These are phyloP conservation scores for Drosophila engyochracea DNA, from an alignment of 2,888 invertebrate genomes.

Conservation along the genomic window DNA sequence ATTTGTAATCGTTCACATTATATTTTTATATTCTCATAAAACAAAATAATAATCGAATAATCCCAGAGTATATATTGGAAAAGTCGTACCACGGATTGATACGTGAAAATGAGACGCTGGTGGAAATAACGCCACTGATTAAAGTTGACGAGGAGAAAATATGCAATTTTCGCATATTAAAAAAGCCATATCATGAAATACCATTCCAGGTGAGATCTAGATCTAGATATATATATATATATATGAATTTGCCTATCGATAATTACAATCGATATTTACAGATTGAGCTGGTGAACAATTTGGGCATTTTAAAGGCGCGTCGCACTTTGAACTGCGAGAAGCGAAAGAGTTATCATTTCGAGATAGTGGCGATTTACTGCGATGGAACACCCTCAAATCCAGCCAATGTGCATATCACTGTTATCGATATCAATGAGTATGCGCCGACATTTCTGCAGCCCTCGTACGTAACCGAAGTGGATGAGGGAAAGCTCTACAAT, in stretches of 20 bases:
- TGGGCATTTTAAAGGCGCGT: slow-evolving; percentile 92
- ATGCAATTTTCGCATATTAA: slow-evolving; percentile 95
- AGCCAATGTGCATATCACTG: slow-evolving; percentile 96
- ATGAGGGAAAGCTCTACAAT: slow-evolving; percentile 95
- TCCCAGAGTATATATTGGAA: slow-evolving; percentile 87
- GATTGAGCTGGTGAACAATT: slow-evolving; percentile 91
- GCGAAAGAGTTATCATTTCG: slow-evolving; percentile 97
- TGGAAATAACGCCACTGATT: slow-evolving; percentile 96
- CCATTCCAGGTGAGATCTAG: slow-evolving; percentile 91
- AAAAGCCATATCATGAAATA: slow-evolving; percentile 96
- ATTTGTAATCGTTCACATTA: neutral
- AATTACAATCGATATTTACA: slow-evolving; percentile 73
- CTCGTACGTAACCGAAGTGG: slow-evolving; percentile 93
- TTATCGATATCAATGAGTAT: slow-evolving; percentile 98
- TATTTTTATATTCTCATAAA: neutral
- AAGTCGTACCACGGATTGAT: slow-evolving; percentile 97
- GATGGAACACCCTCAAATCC: slow-evolving; percentile 94
- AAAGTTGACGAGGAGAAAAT: slow-evolving; percentile 92
- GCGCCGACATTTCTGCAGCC: slow-evolving; percentile 96
- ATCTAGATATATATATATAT: neutral
- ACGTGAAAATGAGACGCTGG: slow-evolving; percentile 95
- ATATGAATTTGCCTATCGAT: neutral
- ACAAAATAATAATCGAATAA: neutral
- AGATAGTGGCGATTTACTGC: slow-evolving; percentile 97
- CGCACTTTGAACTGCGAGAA: slow-evolving; percentile 96